These are phyloP conservation scores for Ataeniobius toweri DNA, from an alignment of 2,797 vertebrate genomes.

Conservation along the genomic window DNA sequence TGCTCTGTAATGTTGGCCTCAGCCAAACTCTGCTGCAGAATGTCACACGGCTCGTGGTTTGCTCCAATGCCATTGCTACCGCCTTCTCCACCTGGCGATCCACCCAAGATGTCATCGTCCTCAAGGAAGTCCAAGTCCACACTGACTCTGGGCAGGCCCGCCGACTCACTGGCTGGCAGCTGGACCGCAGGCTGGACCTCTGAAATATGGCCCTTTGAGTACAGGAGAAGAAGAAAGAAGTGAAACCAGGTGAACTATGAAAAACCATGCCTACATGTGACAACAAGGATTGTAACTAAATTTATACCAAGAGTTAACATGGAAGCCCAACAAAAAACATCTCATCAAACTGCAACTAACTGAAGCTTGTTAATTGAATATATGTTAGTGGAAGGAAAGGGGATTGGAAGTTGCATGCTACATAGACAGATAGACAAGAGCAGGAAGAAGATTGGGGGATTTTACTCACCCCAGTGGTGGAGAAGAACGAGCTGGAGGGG, in stretches of 20 bases:
- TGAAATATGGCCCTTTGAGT: constrained; percentile 87
- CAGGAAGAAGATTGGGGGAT: constrained; percentile 66
- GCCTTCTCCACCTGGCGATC: constrained; percentile 80
- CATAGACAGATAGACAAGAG: constrained; percentile 66
- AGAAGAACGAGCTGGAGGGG: constrained; percentile 95
- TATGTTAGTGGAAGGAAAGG: constrained; percentile 73
- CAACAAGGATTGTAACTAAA: constrained; percentile 6
- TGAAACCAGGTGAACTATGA: constrained; percentile 33
- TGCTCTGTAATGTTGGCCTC: constrained; percentile 98
- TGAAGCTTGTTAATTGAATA: constrained; percentile 49
- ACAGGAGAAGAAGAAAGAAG: constrained; percentile 26
- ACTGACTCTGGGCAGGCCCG: constrained; percentile 84
- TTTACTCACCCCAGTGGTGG: constrained; percentile 90
- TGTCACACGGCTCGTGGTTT: constrained; percentile 91
- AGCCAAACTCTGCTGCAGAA: constrained; percentile 95
- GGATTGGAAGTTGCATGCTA: constrained; percentile 64
- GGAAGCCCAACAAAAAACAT: constrained; percentile 38
- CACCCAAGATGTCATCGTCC: constrained; percentile 96
- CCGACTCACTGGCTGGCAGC: constrained; percentile 80
- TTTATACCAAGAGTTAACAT: constrained; percentile 7
- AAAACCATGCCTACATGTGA: constrained; percentile 4
- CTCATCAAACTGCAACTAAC: constrained; percentile 34
- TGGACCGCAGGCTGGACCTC: constrained; percentile 83
- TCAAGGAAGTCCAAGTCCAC: constrained; percentile 97
- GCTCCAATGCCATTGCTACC: constrained; percentile 80